phyloP scores from a whole-genome alignment of 2,888 invertebrate species.

The Bhutanitis thaidina region DNA sequence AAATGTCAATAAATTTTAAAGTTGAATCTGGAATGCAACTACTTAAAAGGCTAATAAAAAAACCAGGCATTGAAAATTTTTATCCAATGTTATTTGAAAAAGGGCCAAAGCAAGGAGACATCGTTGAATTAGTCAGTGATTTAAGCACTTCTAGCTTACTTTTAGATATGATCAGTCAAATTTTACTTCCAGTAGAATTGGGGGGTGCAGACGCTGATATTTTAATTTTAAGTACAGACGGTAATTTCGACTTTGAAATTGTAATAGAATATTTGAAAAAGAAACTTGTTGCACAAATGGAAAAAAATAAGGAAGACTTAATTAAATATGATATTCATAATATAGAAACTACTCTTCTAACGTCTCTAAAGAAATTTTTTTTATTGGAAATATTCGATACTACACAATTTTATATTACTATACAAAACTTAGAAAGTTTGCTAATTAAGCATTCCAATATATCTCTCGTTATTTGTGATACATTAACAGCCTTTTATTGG shows the following conservation, averaged over 20 bases:
- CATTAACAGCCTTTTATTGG: slow-evolving; percentile 76
- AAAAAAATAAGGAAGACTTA: slow-evolving; percentile 5
- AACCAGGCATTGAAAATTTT: slow-evolving; percentile 59
- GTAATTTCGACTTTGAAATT: slow-evolving; percentile 50
- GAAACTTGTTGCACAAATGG: slow-evolving; percentile 27
- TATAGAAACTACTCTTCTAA: slow-evolving; percentile 31
- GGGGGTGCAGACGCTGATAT: slow-evolving; percentile 50
- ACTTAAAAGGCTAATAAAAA: slow-evolving; percentile 69
- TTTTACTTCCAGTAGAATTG: slow-evolving; percentile 39
- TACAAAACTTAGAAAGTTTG: slow-evolving; percentile 63
- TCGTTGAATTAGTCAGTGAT: slow-evolving; percentile 57
- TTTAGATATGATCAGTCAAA: slow-evolving; percentile 54
- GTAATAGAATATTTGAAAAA: slow-evolving; percentile 35
- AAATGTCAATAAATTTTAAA: slow-evolving; percentile 41
- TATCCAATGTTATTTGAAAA: slow-evolving; percentile 66
- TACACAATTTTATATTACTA: slow-evolving; percentile 58
- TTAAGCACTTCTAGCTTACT: slow-evolving; percentile 41
- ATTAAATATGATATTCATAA: slow-evolving; percentile 19
- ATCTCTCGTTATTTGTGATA: slow-evolving; percentile 62
- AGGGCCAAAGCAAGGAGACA: slow-evolving; percentile 48
- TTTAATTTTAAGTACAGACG: slow-evolving; percentile 63
- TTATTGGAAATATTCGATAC: slow-evolving; percentile 60
- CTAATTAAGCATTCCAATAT: slow-evolving; percentile 54
- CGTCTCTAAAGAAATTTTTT: slow-evolving; percentile 43
- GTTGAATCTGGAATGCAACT: slow-evolving; percentile 81